Conservation (phyloP, 2,888 invertebrate genomes). For the Pachliopta kotzebuea region DNA sequence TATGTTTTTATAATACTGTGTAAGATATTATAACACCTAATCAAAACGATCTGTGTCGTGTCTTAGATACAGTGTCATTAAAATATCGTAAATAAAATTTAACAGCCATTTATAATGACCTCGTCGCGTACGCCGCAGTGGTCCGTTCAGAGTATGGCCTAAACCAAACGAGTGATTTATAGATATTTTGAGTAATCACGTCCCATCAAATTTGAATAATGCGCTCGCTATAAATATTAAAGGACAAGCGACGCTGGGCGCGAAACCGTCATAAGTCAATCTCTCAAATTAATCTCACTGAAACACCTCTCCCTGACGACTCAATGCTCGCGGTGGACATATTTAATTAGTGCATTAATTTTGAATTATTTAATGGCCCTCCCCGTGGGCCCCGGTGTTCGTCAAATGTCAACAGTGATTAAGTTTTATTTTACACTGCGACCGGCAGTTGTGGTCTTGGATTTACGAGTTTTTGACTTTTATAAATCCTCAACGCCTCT, state of each 20-base stretch:
- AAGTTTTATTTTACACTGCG: constrained; percentile 67
- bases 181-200: constrained; percentile 76
- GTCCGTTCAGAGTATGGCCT: constrained; percentile 50
- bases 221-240: constrained; percentile 69
- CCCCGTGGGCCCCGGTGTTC: constrained; percentile 67
- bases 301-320: constrained; percentile 67
- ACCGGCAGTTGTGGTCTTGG: constrained; percentile 45
- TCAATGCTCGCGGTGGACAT: constrained; percentile 68
- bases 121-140: constrained; percentile 57
- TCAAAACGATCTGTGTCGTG: constrained; percentile 7
- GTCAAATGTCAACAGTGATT: constrained; percentile 76
- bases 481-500: constrained; percentile 70
- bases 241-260: constrained; percentile 56
- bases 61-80: constrained; percentile 46
- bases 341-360: constrained; percentile 78
- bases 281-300: constrained; percentile 68
- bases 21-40: not conserved
- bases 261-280: constrained; percentile 73
- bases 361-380: constrained; percentile 69
- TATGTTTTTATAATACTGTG: constrained; percentile 5
- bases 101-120: constrained; percentile 61
- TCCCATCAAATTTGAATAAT: constrained; percentile 80
- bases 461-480: constrained; percentile 76
- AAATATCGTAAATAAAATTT: constrained; percentile 59
- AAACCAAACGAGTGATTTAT: constrained; percentile 74